Conservation (phyloP, 2,888 invertebrate genomes). For the Spialia ferax region DNA sequence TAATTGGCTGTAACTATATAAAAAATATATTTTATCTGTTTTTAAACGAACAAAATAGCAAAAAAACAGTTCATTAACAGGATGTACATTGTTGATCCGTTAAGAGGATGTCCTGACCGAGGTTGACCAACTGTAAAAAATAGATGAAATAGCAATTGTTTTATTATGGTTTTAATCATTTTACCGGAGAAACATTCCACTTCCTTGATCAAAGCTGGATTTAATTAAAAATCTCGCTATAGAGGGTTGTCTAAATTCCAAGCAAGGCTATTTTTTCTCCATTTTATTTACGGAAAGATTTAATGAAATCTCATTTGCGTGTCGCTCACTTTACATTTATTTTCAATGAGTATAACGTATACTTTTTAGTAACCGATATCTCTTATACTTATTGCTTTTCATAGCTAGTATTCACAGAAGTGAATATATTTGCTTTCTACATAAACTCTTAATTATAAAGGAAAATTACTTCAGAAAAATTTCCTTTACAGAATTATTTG, state of each 20-base stretch:
- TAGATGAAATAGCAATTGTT: constrained; percentile 55
- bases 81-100: neutral
- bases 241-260: constrained; percentile 79
- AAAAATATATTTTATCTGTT: too few relatives aligned
- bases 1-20: too few relatives aligned
- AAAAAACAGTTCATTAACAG: neutral
- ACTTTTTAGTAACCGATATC: too few relatives aligned
- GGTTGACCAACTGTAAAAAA: neutral
- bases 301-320: constrained; percentile 71
- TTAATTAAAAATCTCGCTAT: constrained; percentile 83
- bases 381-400: too few relatives aligned
- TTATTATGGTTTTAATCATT: constrained; percentile 76
- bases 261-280: constrained; percentile 66
- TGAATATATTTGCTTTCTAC: too few relatives aligned
- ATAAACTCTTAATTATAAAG: too few relatives aligned
- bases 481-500: neutral
- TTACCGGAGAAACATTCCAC: constrained; percentile 76
- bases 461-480: too few relatives aligned
- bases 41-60: too few relatives aligned
- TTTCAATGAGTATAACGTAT: constrained; percentile 13
- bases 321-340: constrained; percentile 47
- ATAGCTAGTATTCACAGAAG: too few relatives aligned
- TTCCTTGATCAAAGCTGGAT: constrained; percentile 77
- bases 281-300: constrained; percentile 64
- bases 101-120: neutral